These are phyloP conservation scores for human (Homo sapiens) DNA, from an alignment of 2,113 vertebrate genomes.

Conservation along the genomic window GRCh38 chr5:173134501-173135000, in stretches of 20 bases:
- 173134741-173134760: constrained; percentile 78
- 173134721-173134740: constrained; percentile 99
- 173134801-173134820: constrained; percentile 96
- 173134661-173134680: constrained; percentile 99
- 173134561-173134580: constrained; percentile 93
- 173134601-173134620: constrained; percentile 92
- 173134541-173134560: constrained; percentile 83
- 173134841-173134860: constrained; percentile 89
- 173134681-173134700: constrained; percentile 99
- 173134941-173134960: constrained; percentile 91
- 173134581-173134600: constrained; percentile 91
- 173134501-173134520: constrained; percentile 99
- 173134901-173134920: constrained; percentile 86
- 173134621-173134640: constrained; percentile 99
- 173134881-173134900: constrained; percentile 92
- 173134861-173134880: constrained; percentile 89
- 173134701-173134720: constrained; percentile 99
- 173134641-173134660: constrained; percentile 99
- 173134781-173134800: constrained; percentile 99
- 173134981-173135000: constrained; percentile 86
- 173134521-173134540: constrained; percentile 99
- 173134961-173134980: constrained; percentile 90
- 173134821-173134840: constrained; percentile 99
- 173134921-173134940: constrained; percentile 88
- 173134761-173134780: constrained; percentile 93